phyloP scores from a whole-genome alignment of 35 echinoderm and acorn worm species.

The Lytechinus pictus region DNA sequence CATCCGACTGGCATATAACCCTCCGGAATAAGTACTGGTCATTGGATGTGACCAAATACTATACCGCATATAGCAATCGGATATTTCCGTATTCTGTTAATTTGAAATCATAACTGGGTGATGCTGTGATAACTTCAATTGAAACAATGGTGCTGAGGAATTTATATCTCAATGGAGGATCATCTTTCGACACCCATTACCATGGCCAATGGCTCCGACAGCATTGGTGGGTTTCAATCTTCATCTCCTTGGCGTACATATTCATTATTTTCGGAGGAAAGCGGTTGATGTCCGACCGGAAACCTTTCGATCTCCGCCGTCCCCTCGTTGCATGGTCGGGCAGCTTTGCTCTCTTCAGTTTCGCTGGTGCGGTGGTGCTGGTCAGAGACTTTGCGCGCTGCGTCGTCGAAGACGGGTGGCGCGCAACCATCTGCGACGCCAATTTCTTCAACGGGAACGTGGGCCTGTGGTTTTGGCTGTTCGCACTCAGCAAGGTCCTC shows the following conservation, averaged over 20 bases:
- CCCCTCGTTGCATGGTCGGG: conserved; percentile 68
- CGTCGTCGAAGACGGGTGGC: conserved; percentile 53
- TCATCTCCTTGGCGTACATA: conserved; percentile 60
- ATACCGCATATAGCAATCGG: background rate
- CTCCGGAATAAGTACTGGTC: background rate
- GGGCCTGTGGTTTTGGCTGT: conserved; percentile 67
- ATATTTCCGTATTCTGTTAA: background rate
- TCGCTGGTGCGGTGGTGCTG: conserved; percentile 47
- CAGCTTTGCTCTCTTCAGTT: conserved; percentile 73
- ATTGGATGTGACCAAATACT: background rate
- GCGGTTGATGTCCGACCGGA: conserved; percentile 60
- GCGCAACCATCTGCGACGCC: conserved; percentile 60
- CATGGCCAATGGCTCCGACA: conserved; percentile 42
- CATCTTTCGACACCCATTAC: background rate
- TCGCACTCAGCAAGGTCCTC: conserved; percentile 65
- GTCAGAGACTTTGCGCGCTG: background rate
- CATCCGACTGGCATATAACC: background rate
- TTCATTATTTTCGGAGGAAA: conserved; percentile 64
- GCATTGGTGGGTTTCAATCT: conserved; percentile 59
- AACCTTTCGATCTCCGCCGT: conserved; percentile 53
- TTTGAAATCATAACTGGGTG: background rate
- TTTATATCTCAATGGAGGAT: background rate
- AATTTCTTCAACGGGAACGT: conserved; percentile 43
- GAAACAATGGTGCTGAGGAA: background rate
- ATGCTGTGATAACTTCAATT: background rate